Base-by-base conservation (phyloP, 2,888 invertebrate species). In the Idaea biselata region DNA sequence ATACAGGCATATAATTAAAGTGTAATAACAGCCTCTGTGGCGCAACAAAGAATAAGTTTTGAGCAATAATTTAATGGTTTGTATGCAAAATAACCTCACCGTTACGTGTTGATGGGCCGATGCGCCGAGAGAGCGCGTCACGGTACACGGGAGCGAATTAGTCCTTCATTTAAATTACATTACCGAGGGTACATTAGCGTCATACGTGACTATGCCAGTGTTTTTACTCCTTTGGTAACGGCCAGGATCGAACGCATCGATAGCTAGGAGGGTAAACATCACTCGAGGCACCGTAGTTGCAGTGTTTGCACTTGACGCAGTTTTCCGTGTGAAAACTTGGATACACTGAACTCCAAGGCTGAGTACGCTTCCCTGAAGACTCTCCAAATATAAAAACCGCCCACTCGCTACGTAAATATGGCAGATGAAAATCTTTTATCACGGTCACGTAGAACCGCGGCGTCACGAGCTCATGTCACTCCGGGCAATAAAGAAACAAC, bases 361-460 rank as follows among this genome's bases (percentile, higher is more conserved):
- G 82, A 84, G 86, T 76, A 81, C 79, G 79, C 84, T 83, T 73
- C 78, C 76, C 78, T 82, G 78, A 81, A 88, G 89, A 85, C 86
- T 86, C 91, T 91, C 82, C 81, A 89, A 90, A 87, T 80, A 90
- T 87, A 90, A 91, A 91, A 91, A 89, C 91, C 91, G 87, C 91
- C 91, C 91, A 91, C 91, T 91, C 88, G 83, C 88, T 79, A 86
- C 88, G 91, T 91, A 91, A 91, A 92, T 91, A 92, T 89, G 87
- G 89, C 87, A 91, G 92, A 92, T 92, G 91, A 88, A 91, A 90
- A 91, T 92, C 92, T 92, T 91, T 92, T 92, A 92, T 92, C 92
- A 86, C 86, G 88, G 91, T 91, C 92, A 92, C 92, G 92, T 92
- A 91, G 86, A 86, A 78, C 81, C 80, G 87, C 84, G 76, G 86